Conservation (phyloP, 2,113 vertebrate genomes). For the Daboia siamensis region DNA sequence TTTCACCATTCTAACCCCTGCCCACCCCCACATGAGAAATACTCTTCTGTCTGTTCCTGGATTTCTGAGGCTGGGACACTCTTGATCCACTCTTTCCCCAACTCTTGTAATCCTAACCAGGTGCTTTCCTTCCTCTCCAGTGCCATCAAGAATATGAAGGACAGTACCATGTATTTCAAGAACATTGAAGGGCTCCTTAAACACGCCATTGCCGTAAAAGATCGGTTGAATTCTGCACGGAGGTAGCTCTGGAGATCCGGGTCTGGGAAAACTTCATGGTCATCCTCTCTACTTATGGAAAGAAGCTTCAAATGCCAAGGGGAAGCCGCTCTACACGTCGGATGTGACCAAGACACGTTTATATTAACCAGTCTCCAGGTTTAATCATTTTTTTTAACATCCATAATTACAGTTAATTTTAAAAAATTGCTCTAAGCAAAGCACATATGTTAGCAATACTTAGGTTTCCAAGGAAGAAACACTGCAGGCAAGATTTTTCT, state of each 20-base stretch:
- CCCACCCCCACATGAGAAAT: neutral
- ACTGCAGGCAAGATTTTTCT: neutral
- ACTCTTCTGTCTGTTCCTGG: neutral
- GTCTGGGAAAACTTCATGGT: neutral
- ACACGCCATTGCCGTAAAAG: constrained; percentile 81
- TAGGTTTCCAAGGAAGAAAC: neutral
- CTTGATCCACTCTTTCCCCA: neutral
- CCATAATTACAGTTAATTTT: neutral
- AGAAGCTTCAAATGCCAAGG: neutral
- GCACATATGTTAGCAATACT: neutral
- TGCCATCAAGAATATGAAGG: constrained; percentile 90
- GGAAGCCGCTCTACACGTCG: neutral
- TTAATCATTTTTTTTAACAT: neutral
- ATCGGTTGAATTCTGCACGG: constrained; percentile 79
- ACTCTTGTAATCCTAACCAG: too few relatives aligned
- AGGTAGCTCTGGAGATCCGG: constrained; percentile 69
- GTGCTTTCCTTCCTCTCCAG: constrained; percentile 56
- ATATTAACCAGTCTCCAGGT: rapidly evolving
- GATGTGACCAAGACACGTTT: neutral
- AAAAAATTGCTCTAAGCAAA: neutral
- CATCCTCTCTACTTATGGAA: neutral
- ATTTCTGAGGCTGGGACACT: neutral
- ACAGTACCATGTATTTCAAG: constrained; percentile 90
- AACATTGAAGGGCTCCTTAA: constrained; percentile 87
- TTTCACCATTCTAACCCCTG: neutral